Evolutionary conservation across 2,113 vertebrate genomes (phyloP).

Genomic region (Cathartes aura): DNA sequence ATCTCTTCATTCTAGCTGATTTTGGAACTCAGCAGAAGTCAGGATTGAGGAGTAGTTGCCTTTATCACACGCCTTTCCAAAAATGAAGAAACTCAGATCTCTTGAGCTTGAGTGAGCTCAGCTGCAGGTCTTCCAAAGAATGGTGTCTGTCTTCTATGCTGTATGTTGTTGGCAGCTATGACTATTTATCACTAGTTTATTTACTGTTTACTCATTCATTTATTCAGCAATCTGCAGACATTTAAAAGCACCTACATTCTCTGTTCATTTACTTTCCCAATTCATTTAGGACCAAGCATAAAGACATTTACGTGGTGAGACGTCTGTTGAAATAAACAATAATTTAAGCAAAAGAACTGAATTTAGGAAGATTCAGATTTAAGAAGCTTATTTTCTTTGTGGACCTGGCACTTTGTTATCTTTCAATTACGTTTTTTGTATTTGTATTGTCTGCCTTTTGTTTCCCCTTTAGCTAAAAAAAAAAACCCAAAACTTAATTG

Average conservation of each 20-base stretch:
- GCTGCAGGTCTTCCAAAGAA: background rate
- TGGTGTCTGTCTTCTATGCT: background rate
- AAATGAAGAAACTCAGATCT: background rate
- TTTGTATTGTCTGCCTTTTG: background rate
- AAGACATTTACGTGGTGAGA: background rate
- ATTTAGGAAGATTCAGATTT: background rate
- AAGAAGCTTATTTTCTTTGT: background rate
- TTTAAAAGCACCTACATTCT: background rate
- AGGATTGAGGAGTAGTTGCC: background rate
- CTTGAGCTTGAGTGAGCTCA: background rate
- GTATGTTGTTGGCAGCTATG: background rate
- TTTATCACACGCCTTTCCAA: background rate
- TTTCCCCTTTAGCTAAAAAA: background rate
- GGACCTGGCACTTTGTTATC: background rate
- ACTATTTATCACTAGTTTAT: background rate
- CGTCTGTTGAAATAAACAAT: background rate
- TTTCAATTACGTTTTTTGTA: background rate
- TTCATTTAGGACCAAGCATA: background rate
- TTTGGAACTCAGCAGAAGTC: background rate
- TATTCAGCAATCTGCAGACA: background rate
- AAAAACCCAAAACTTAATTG: background rate
- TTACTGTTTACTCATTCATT: background rate
- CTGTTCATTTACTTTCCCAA: background rate
- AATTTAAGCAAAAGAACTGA: background rate
- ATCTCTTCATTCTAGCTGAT: background rate